A percentile compares a stretch with the other conserved stretches of the same genome.
phyloP scores from a whole-genome alignment of 2,888 invertebrate genomes.

The Hofmannophila pseudospretella region DNA sequence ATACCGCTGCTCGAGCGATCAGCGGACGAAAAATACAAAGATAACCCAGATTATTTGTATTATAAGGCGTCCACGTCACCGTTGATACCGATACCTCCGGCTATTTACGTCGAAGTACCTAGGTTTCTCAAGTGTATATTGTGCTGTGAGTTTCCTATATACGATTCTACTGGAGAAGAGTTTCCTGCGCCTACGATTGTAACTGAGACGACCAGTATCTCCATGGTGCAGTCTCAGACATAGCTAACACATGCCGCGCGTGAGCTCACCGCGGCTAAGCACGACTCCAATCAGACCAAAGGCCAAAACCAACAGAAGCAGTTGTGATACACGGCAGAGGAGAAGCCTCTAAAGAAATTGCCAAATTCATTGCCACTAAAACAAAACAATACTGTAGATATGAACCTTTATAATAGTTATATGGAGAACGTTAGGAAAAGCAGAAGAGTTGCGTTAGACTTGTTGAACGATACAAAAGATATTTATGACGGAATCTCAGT shows the following conservation, averaged over 20 bases:
- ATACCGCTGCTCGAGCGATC: slow-evolving; percentile 92
- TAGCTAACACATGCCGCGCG: slow-evolving; percentile 80
- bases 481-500: slow-evolving; percentile 38
- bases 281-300: slow-evolving; percentile 39
- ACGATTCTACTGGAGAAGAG: slow-evolving; percentile 84
- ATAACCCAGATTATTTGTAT: slow-evolving; percentile 90
- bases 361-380: slow-evolving; percentile 68
- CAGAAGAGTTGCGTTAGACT: slow-evolving; percentile 57
- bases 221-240: slow-evolving; percentile 83
- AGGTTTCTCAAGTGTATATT: slow-evolving; percentile 87
- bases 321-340: slow-evolving; percentile 73
- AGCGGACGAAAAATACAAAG: slow-evolving; percentile 92
- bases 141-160: slow-evolving; percentile 94
- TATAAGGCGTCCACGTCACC: slow-evolving; percentile 94
- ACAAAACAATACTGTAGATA: slow-evolving; percentile 66
- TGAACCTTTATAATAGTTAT: slow-evolving; percentile 64
- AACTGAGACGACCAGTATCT: slow-evolving; percentile 84
- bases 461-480: slow-evolving; percentile 62
- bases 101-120: slow-evolving; percentile 92
- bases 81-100: slow-evolving; percentile 91
- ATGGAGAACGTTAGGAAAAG: slow-evolving; percentile 64
- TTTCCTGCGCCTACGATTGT: slow-evolving; percentile 80
- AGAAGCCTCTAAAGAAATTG: slow-evolving; percentile 53
- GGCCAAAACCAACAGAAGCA: slow-evolving; percentile 48
- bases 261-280: slow-evolving; percentile 58